Evolutionary conservation across 1,140 invertebrate species (phyloP).

Genomic region (Dufourea novaeangliae): DNA sequence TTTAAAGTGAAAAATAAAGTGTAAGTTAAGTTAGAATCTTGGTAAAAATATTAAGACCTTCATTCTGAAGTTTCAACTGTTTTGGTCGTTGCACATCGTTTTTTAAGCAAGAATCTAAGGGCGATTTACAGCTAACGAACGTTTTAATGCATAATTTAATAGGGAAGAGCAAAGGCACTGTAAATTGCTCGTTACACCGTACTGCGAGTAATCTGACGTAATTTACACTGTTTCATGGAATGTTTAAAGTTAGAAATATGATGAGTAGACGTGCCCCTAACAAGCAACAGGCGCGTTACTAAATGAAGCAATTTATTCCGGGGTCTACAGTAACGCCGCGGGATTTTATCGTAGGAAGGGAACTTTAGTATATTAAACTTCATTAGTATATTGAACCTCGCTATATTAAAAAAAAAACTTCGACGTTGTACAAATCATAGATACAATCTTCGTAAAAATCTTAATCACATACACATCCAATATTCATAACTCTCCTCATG

Average conservation of each 20-base stretch:
- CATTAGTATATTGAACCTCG: too few species aligned
- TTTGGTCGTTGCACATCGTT: neutral
- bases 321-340: neutral
- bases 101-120: neutral
- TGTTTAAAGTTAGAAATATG: conserved; percentile 42
- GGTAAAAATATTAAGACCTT: too few species aligned
- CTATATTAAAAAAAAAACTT: neutral
- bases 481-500: too few species aligned
- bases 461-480: too few species aligned
- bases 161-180: neutral
- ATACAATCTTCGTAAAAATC: too few species aligned
- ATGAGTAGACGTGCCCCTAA: conserved; percentile 20
- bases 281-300: conserved; percentile 41
- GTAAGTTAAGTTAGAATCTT: too few species aligned
- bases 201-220: conserved; percentile 25
- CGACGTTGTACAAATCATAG: neutral
- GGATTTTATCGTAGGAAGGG: conserved; percentile 17
- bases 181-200: conserved; percentile 27
- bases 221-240: conserved; percentile 33
- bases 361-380: conserved; percentile 14
- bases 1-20: too few species aligned
- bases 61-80: too few species aligned
- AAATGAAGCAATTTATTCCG: conserved; percentile 30
- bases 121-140: neutral
- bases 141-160: conserved; percentile 23